Evolutionary conservation across 2,113 vertebrate species (phyloP).

Genomic region (Sprattus sprattus): DNA sequence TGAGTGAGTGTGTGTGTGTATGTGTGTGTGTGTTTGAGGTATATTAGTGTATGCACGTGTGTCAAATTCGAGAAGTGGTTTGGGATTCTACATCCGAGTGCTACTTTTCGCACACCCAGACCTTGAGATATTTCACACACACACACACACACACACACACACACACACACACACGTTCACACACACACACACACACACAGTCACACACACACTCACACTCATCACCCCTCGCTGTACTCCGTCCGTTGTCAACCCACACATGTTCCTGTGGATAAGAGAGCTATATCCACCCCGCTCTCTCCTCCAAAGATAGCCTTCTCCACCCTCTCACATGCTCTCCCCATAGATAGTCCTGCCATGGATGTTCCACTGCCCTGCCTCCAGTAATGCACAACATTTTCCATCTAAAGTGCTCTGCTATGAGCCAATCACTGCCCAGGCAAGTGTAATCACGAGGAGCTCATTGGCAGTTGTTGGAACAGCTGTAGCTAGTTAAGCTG

Average conservation of each 20-base stretch:
- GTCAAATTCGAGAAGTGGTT: background rate
- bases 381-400: background rate
- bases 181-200: background rate
- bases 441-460: background rate
- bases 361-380: background rate
- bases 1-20: conserved; percentile 26
- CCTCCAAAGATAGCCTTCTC: conserved; percentile 8
- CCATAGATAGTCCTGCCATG: background rate
- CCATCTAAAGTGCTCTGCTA: background rate
- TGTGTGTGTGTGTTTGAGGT: background rate
- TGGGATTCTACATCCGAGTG: background rate
- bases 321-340: background rate
- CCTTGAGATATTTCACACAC: conserved; percentile 27
- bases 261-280: conserved; percentile 6
- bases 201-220: conserved; percentile 15
- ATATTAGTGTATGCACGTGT: background rate
- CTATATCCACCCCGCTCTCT: background rate
- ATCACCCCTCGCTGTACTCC: background rate
- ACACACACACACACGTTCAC: conserved; percentile 11
- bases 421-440: background rate
- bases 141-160: conserved; percentile 25
- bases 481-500: conserved; percentile 12
- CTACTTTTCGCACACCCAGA: background rate
- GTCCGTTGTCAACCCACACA: conserved; percentile 14
- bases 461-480: background rate